Conservation (phyloP, 2,113 vertebrate genomes). For the Calonectris borealis region DNA sequence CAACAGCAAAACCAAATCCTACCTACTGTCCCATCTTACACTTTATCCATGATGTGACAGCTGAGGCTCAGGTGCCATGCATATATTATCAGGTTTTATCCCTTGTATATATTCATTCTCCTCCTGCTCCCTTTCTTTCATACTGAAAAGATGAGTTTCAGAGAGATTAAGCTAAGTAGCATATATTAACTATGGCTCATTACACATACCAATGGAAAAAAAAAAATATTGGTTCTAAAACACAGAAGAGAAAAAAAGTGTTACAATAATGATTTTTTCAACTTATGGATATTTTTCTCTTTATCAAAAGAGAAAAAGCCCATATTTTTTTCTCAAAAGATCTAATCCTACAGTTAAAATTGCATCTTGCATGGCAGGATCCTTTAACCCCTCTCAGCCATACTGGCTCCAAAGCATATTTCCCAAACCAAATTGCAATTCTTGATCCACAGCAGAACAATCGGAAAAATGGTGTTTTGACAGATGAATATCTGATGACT, state of each 20-base stretch:
- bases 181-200: constrained; percentile 31
- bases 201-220: not conserved
- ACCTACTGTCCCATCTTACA: not conserved
- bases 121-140: not conserved
- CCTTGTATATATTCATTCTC: not conserved
- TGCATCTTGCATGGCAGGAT: not conserved
- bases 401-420: not conserved
- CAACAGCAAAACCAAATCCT: not conserved
- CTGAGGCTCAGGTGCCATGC: not conserved
- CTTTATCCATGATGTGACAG: not conserved
- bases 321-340: not conserved
- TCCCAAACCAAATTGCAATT: not conserved
- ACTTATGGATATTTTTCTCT: not conserved
- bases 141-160: not conserved
- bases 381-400: not conserved
- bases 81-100: not conserved
- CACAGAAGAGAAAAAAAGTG: not conserved
- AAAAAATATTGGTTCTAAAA: constrained; percentile 8
- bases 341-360: not conserved
- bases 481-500: not conserved
- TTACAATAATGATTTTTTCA: not conserved
- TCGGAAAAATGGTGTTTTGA: not conserved
- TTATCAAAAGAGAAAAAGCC: not conserved
- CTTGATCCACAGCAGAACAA: not conserved
- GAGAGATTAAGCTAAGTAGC: constrained; percentile 10